Evolutionary conservation across 1,140 invertebrate species (phyloP), one percentile per base, ranked within the genome.

Genomic region (Berghia stephanieae): DNA sequence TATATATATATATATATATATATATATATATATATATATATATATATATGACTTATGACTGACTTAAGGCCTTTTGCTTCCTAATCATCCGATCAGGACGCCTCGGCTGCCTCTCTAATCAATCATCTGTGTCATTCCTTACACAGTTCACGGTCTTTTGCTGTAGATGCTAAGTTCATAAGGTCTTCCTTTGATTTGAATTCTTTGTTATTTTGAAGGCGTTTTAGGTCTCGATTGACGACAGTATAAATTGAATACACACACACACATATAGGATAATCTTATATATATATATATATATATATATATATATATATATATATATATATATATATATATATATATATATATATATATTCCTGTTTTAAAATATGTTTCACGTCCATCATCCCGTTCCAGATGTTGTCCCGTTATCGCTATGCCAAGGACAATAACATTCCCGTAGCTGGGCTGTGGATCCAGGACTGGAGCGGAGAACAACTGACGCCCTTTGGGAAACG

Each of bases 391-490:
- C 38, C 42, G 34, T 75, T 78, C 1, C 55, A 86, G 86, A 89
- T 89, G 86, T 31, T 89, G 38, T 46, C 80, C 46, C 81, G 83
- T 31, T 82, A 86, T 40, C 27, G 84, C 21, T 36, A 80, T 52
- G 87, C 87, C 24, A 74, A 82, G 67, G 79, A 79, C 1, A 78
- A 82, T 31, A 84, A 85, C 13, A 83, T 89, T 3, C 73, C 82
- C 10, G 82, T 90, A 0, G 82, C 80, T 76, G 89, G 84, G 21
- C 71, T 90, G 13, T 90, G 90, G 90, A 90, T 90, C 36, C 90
- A 90, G 80, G 90, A 90, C 78, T 90, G 90, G 90, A 86, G 86
- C 5, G 90, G 90, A 4, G 83, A 83, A 46, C 81, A 85, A 6
- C 74, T 82, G n/a, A 90, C 89, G 16, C 77, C 83, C 10, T 89